Conservation (phyloP, 2,888 invertebrate species). For the Mongoloraphidia duomilia region DNA sequence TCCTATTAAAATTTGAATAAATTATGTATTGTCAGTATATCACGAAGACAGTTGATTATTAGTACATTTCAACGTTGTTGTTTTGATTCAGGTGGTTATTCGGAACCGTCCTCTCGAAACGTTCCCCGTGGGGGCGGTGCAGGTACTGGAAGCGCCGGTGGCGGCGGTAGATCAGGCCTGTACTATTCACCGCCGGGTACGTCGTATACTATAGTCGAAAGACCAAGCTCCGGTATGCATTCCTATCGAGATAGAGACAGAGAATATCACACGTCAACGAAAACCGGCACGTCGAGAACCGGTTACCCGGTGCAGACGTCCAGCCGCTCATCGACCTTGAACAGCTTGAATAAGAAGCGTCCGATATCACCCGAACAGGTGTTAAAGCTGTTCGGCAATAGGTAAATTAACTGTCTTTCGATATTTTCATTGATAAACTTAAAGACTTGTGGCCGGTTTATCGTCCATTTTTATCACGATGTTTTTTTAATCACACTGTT, state of each 20-base stretch:
- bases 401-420: no score
- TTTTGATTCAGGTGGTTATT: slow-evolving; percentile 13
- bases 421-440: no score
- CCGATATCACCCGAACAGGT: slow-evolving; percentile 79
- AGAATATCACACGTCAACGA: no score
- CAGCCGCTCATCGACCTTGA: slow-evolving; percentile 24
- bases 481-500: no score
- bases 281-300: no score
- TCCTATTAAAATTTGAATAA: no score
- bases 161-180: slow-evolving; percentile 48
- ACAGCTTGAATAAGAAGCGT: slow-evolving; percentile 53
- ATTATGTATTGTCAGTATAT: no score
- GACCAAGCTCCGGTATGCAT: slow-evolving; percentile 53
- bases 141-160: slow-evolving; percentile 41
- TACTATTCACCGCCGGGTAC: slow-evolving; percentile 83
- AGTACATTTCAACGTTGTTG: neutral
- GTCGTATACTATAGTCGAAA: slow-evolving; percentile 76
- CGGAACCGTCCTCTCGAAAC: slow-evolving; percentile 33
- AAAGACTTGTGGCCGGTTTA: no score
- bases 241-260: slow-evolving; percentile 28
- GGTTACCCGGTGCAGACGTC: no score
- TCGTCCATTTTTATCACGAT: no score
- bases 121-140: slow-evolving; percentile 43
- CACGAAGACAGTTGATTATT: no score
- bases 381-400: slow-evolving; percentile 44